phyloP scores from a whole-genome alignment of 1,140 invertebrate genomes.

The Ceratina japonica region DNA sequence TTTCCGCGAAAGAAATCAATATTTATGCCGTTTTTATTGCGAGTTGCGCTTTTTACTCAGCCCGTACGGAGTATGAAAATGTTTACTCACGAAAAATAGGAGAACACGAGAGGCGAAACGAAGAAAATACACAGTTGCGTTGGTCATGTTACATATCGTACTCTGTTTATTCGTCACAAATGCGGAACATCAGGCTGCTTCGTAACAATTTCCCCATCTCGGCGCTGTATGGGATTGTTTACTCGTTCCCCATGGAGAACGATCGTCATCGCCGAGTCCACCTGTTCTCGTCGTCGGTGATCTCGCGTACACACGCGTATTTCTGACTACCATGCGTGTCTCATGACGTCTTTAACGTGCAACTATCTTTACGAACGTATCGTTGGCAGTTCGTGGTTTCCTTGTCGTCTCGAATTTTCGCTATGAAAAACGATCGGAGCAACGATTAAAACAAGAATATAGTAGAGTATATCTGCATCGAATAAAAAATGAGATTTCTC shows the following conservation, averaged over 20 bases:
- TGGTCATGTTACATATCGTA: background rate
- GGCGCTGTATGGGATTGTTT: background rate
- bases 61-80: slow-evolving; percentile 6
- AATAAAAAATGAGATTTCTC: too few species aligned
- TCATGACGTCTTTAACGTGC: background rate
- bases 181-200: background rate
- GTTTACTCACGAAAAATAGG: background rate
- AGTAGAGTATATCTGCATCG: too few species aligned
- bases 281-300: slow-evolving; percentile 27
- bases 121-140: background rate
- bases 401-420: background rate
- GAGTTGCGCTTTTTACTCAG: slow-evolving; percentile 7
- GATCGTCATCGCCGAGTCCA: slow-evolving; percentile 23
- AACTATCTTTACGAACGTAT: slow-evolving; percentile 15
- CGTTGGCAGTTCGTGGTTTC: background rate
- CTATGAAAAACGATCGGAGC: background rate
- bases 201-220: slow-evolving; percentile 5
- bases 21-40: slow-evolving; percentile 2
- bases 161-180: slow-evolving; percentile 12
- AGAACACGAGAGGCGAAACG: too few species aligned
- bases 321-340: slow-evolving; percentile 8
- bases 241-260: background rate
- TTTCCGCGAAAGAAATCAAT: slow-evolving; percentile 14
- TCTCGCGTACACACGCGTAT: background rate
- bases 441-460: too few species aligned